Conservation (phyloP, 1,140 invertebrate genomes). For the Phymastichus coffea region DNA sequence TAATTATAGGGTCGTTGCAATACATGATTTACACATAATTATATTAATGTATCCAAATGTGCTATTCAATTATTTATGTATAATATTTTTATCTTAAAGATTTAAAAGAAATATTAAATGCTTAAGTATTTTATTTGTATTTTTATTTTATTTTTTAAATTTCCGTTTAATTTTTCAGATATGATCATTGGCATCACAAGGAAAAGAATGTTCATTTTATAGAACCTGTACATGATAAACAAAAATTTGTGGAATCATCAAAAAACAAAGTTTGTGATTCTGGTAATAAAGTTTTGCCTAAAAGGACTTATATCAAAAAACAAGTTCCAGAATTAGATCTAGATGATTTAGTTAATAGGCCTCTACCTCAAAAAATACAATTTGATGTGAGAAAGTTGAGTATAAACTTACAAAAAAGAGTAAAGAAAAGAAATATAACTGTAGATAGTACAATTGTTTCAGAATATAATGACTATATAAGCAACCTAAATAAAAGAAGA, state of each 20-base stretch:
- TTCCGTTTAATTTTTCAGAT: neutral
- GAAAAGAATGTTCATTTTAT: neutral
- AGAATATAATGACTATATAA: neutral
- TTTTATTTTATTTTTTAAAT: too few relatives aligned
- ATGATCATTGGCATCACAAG: neutral
- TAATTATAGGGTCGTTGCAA: too few relatives aligned
- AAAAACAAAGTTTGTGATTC: neutral
- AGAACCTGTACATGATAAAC: neutral
- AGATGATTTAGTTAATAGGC: neutral
- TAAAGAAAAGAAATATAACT: conserved; percentile 1
- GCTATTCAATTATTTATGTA: too few relatives aligned
- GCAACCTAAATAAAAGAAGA: neutral
- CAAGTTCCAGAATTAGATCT: conserved; percentile 7
- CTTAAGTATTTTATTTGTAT: neutral
- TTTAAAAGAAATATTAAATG: neutral
- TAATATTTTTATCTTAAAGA: neutral
- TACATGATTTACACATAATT: too few relatives aligned
- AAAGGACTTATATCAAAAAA: neutral
- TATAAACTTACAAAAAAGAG: neutral
- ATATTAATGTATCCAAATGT: too few relatives aligned
- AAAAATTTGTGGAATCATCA: neutral
- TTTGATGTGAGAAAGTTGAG: neutral
- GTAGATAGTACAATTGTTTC: neutral
- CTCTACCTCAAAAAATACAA: neutral
- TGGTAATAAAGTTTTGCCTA: neutral